A percentile compares a stretch with the other conserved stretches of the same genome.
Evolutionary conservation across 2,113 vertebrate species (phyloP).

Genomic region (Poecile atricapillus): DNA sequence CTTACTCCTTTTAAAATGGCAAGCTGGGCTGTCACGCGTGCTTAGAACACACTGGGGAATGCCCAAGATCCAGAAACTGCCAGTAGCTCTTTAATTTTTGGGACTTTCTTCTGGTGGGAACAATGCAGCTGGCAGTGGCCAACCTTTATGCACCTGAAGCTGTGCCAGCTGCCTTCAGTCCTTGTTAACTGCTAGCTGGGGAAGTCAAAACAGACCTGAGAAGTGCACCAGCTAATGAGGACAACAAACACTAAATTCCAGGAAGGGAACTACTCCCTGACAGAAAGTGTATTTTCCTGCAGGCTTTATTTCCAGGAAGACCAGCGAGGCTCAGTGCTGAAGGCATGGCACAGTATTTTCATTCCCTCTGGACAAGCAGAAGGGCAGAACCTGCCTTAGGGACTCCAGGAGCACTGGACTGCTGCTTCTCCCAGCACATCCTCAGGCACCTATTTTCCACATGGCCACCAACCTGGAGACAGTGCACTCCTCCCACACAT

Average conservation of each 20-base stretch:
- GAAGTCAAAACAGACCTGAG: neutral
- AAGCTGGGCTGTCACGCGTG: neutral
- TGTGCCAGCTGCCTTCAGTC: neutral
- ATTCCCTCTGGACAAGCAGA: neutral
- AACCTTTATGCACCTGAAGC: neutral
- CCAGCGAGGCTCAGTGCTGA: neutral
- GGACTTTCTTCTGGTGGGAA: neutral
- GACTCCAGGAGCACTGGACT: neutral
- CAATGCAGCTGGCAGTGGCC: neutral
- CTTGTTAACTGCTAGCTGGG: neutral
- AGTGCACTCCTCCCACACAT: neutral
- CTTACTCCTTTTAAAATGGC: neutral
- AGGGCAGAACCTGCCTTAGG: neutral
- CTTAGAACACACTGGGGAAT: rapidly evolving
- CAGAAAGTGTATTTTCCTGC: neutral
- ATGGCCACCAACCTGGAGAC: neutral
- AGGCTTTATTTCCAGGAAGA: neutral
- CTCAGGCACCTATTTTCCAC: neutral
- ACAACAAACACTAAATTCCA: neutral
- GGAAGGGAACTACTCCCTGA: neutral
- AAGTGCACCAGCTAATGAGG: neutral
- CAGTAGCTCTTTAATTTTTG: neutral
- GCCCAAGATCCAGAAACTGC: neutral
- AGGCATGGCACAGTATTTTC: neutral
- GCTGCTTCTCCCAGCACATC: neutral